Percentiles rank a stretch among this genome's conserved stretches.
These are phyloP conservation scores for Xenops minutus DNA, from an alignment of 2,797 vertebrate species.

Conservation along the genomic window DNA sequence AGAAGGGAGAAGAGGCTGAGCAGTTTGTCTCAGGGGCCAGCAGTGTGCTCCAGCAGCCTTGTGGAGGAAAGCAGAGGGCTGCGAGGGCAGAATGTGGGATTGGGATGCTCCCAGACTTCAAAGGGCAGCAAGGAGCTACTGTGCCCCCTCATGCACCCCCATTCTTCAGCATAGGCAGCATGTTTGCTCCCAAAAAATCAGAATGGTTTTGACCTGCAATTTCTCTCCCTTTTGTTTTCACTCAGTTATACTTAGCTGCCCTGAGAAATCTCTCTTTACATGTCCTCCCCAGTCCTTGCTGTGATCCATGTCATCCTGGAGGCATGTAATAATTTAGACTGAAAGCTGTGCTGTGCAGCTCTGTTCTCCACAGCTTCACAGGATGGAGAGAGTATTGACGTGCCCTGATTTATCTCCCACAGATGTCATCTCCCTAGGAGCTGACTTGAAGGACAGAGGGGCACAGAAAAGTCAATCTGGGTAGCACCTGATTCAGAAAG, in stretches of 20 bases:
- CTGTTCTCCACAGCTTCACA: slow-evolving; percentile 5
- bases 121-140: neutral
- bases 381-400: neutral
- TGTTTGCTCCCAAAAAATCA: neutral
- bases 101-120: neutral
- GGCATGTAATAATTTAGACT: neutral
- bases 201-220: neutral
- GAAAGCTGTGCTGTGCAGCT: slow-evolving; percentile 2
- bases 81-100: rapidly evolving
- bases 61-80: neutral
- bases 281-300: neutral
- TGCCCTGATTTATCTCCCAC: slow-evolving; percentile 31
- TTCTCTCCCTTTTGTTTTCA: neutral
- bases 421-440: slow-evolving; percentile 55
- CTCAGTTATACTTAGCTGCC: neutral
- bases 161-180: neutral
- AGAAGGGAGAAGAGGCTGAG: neutral
- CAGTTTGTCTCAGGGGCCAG: neutral
- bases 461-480: neutral
- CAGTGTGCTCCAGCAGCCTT: neutral
- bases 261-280: neutral
- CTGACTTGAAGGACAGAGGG: slow-evolving; percentile 20
- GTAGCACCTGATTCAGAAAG: neutral
- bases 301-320: neutral
- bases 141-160: rapidly evolving